These are phyloP conservation scores for Synchiropus splendidus DNA, from an alignment of 2,113 vertebrate species.

Conservation along the genomic window DNA sequence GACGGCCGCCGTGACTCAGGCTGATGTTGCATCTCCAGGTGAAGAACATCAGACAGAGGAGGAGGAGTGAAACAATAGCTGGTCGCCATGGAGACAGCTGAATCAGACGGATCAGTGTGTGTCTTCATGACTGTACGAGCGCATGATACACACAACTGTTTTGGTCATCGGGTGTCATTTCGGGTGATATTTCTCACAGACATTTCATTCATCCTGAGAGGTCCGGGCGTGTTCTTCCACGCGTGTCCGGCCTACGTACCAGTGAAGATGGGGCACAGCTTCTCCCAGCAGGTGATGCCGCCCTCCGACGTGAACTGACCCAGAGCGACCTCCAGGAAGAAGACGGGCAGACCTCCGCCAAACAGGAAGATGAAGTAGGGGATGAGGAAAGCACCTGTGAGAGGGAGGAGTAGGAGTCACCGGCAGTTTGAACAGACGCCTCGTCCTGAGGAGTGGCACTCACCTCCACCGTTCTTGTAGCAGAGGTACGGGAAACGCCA, in stretches of 20 bases:
- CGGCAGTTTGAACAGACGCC: neutral
- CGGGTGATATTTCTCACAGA: no score
- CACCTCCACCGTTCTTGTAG: slow-evolving; percentile 99
- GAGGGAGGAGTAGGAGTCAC: no score
- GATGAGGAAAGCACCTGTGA: slow-evolving; percentile 98
- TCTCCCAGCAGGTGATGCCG: slow-evolving; percentile 99
- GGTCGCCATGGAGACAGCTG: no score
- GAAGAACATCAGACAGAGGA: slow-evolving; percentile 25
- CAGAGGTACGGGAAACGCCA: slow-evolving; percentile 99
- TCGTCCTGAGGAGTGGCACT: slow-evolving; percentile 22
- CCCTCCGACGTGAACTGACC: slow-evolving; percentile 98
- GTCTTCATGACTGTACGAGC: neutral
- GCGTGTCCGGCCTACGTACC: slow-evolving; percentile 64
- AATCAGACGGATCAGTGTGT: no score
- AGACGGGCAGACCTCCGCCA: slow-evolving; percentile 93
- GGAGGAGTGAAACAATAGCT: no score
- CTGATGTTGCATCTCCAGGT: slow-evolving; percentile 30
- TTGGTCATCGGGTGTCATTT: no score
- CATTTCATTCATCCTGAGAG: no score
- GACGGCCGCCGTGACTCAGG: slow-evolving; percentile 39
- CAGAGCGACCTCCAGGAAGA: slow-evolving; percentile 95
- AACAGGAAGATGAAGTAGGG: slow-evolving; percentile 99
- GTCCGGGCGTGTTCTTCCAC: no score
- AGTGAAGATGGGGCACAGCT: slow-evolving; percentile 95
- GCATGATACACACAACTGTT: no score